Evolutionary conservation across 2,797 vertebrate genomes (phyloP).

Genomic region (Pseudopleuronectes americanus): DNA sequence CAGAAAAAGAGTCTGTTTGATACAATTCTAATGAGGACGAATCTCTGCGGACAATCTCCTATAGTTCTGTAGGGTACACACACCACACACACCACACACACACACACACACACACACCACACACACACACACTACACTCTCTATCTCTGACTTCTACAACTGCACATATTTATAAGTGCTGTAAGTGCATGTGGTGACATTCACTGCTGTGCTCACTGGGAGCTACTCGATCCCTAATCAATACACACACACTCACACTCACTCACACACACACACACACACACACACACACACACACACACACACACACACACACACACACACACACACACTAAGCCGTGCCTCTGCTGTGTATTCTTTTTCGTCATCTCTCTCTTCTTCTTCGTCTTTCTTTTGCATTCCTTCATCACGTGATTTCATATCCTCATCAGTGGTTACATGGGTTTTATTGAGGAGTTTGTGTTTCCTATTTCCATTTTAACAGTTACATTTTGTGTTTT

Average conservation of each 20-base stretch:
- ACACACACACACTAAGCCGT: too few species aligned
- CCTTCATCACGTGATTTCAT: neutral
- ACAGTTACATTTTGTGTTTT: too few species aligned
- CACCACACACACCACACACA: neutral
- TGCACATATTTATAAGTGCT: constrained; percentile 12
- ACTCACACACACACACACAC: constrained; percentile 21
- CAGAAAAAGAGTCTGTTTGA: constrained; percentile 9
- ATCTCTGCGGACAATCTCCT: constrained; percentile 27
- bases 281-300: constrained; percentile 23
- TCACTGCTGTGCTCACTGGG: constrained; percentile 54
- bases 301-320: too few species aligned
- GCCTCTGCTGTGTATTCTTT: too few species aligned
- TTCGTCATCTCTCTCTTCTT: too few species aligned
- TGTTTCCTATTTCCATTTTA: too few species aligned
- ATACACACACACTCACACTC: constrained; percentile 49
- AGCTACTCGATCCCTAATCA: constrained; percentile 71
- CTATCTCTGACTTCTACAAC: neutral
- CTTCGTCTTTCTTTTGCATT: neutral
- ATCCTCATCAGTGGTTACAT: too few species aligned
- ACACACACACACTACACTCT: constrained; percentile 1
- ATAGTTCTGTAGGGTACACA: constrained; percentile 4
- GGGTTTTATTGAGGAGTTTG: too few species aligned
- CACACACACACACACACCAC: neutral
- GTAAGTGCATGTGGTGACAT: constrained; percentile 43
- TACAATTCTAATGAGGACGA: constrained; percentile 16